These are phyloP conservation scores for Phrynosoma blainvillii DNA, from an alignment of 2,113 vertebrate genomes.

Conservation along the genomic window DNA sequence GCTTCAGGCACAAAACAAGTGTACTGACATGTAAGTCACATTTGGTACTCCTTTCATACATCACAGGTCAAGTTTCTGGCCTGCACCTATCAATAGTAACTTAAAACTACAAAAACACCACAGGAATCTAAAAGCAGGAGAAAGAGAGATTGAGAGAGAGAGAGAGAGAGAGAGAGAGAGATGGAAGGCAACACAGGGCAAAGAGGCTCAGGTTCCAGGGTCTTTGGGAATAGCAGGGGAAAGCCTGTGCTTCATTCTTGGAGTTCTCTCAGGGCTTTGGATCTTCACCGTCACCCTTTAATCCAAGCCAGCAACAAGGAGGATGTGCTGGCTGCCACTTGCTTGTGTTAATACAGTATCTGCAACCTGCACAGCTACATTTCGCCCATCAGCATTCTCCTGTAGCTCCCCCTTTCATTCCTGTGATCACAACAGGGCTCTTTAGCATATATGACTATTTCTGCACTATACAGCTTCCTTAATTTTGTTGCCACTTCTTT, in stretches of 20 bases:
- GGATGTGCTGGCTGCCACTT: slow-evolving; percentile 38
- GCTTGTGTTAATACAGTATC: slow-evolving; percentile 40
- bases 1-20: slow-evolving; percentile 44
- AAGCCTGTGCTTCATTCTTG: background rate
- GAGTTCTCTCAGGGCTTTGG: slow-evolving; percentile 51
- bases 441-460: slow-evolving; percentile 30
- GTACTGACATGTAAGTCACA: slow-evolving; percentile 32
- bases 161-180: background rate
- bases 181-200: background rate
- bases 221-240: background rate
- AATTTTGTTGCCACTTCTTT: slow-evolving; percentile 55
- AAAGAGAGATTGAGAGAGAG: too few relatives aligned
- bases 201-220: background rate
- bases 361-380: slow-evolving; percentile 45
- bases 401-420: background rate
- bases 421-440: slow-evolving; percentile 22
- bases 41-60: slow-evolving; percentile 28
- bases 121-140: background rate
- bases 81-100: slow-evolving; percentile 43
- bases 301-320: slow-evolving; percentile 26
- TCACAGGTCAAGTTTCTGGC: slow-evolving; percentile 35
- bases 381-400: slow-evolving; percentile 33
- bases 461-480: slow-evolving; percentile 62
- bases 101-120: slow-evolving; percentile 22
- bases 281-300: slow-evolving; percentile 49